These are phyloP conservation scores for Xiphophorus maculatus DNA, from an alignment of 2,113 vertebrate genomes.

Conservation along the genomic window DNA sequence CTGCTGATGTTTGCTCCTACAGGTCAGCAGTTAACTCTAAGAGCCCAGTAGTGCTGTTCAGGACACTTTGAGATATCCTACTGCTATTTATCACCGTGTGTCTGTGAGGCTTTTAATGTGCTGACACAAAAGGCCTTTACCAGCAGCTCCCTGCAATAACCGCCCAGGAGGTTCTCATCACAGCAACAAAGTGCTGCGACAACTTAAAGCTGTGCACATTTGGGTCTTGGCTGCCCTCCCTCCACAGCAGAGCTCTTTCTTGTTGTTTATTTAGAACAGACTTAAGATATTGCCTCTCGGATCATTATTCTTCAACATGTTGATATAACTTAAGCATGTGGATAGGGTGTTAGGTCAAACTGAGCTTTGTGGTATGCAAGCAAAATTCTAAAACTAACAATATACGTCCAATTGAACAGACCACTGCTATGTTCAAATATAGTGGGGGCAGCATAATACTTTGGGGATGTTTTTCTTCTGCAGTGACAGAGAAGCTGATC, in stretches of 20 bases:
- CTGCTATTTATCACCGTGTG: slow-evolving; percentile 2
- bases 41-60: slow-evolving; percentile 26
- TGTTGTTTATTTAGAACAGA: slow-evolving; percentile 24
- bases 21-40: slow-evolving; percentile 58
- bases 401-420: too few relatives aligned
- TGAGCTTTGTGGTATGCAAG: too few relatives aligned
- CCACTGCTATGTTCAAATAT: too few relatives aligned
- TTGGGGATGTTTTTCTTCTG: too few relatives aligned
- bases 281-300: slow-evolving; percentile 13
- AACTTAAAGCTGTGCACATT: slow-evolving; percentile 26
- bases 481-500: too few relatives aligned
- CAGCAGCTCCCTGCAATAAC: slow-evolving; percentile 21
- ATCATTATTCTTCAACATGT: slow-evolving; percentile 20
- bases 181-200: slow-evolving; percentile 14
- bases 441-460: too few relatives aligned
- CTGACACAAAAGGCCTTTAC: slow-evolving; percentile 34
- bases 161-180: slow-evolving; percentile 42
- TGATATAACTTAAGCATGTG: slow-evolving; percentile 4
- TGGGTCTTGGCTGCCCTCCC: slow-evolving; percentile 31
- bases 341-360: too few relatives aligned
- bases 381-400: too few relatives aligned
- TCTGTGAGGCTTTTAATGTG: slow-evolving; percentile 24
- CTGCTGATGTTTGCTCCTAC: slow-evolving; percentile 35
- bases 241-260: slow-evolving; percentile 15
- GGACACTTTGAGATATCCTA: slow-evolving; percentile 33